These are phyloP conservation scores for Muricea muricata DNA, from an alignment of 92 coral and sea anemone species.

Conservation along the genomic window DNA sequence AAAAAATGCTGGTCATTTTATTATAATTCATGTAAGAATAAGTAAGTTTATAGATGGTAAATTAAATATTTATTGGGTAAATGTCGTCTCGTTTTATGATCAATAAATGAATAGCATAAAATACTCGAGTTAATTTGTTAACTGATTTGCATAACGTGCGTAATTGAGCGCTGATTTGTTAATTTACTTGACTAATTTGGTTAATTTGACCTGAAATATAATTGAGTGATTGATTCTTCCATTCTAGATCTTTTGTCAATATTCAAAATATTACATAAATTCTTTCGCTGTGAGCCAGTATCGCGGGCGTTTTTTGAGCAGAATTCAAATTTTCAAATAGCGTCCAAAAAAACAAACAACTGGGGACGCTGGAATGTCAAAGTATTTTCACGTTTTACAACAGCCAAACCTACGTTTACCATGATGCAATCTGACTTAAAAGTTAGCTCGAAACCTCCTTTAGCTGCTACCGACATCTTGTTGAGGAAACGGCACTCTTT, in stretches of 20 bases:
- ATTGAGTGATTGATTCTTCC: too few relatives aligned
- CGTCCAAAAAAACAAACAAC: background rate
- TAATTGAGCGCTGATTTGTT: too few relatives aligned
- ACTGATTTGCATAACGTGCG: background rate
- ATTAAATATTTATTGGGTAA: conserved; percentile 23
- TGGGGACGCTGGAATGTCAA: background rate
- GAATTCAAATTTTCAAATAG: too few relatives aligned
- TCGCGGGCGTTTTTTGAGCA: background rate
- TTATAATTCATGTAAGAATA: conserved; percentile 3
- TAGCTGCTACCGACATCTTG: background rate
- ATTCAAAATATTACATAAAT: background rate
- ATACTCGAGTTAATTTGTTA: background rate
- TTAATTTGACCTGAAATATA: too few relatives aligned
- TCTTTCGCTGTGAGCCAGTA: background rate
- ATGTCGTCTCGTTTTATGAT: background rate
- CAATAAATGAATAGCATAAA: background rate
- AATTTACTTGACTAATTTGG: too few relatives aligned
- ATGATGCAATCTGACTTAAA: conserved; percentile 19
- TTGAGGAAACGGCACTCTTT: conserved; percentile 2
- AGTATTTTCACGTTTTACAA: background rate
- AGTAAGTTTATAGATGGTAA: conserved; percentile 48
- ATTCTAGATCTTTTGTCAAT: too few relatives aligned
- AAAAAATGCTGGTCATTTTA: conserved; percentile 30
- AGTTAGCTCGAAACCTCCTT: conserved; percentile 37
- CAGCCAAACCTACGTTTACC: background rate